A percentile compares a stretch with the other conserved stretches of the same genome.
phyloP scores from a whole-genome alignment of 2,113 vertebrate genomes.

The Gopherus evgoodei region DNA sequence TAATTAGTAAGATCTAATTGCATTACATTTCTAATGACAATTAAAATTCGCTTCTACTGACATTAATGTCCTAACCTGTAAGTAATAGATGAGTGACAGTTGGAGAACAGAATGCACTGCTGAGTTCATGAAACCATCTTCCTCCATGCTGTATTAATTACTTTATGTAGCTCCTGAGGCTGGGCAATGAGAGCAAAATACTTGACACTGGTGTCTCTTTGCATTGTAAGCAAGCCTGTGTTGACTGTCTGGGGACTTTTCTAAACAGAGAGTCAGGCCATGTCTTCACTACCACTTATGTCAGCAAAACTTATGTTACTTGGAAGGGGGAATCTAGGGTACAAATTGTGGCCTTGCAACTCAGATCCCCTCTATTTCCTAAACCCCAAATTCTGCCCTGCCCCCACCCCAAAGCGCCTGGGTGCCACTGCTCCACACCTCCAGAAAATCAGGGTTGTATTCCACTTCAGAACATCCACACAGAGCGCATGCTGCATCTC shows the following conservation, averaged over 20 bases:
- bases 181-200: not conserved
- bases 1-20: conserved; percentile 54
- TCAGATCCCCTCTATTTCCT: not conserved
- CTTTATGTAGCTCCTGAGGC: not conserved
- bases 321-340: not conserved
- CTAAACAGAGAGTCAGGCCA: not conserved
- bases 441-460: not conserved
- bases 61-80: conserved; percentile 28
- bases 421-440: not conserved
- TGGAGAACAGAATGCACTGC: not conserved
- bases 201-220: not conserved
- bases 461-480: not conserved
- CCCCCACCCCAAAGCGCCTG: not conserved
- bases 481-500: not conserved
- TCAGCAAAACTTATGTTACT: too few relatives aligned
- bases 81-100: conserved; percentile 7
- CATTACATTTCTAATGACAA: conserved; percentile 56
- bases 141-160: not conserved
- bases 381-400: not conserved
- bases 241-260: not conserved
- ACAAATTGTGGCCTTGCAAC: not conserved
- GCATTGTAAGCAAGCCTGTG: not conserved
- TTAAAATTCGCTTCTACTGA: conserved; percentile 18
- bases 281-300: too few relatives aligned
- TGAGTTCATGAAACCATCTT: not conserved